Percentiles rank a stretch among this genome's conserved stretches.
phyloP scores from a whole-genome alignment of 1,140 invertebrate genomes.

The Lucilia cuprina region DNA sequence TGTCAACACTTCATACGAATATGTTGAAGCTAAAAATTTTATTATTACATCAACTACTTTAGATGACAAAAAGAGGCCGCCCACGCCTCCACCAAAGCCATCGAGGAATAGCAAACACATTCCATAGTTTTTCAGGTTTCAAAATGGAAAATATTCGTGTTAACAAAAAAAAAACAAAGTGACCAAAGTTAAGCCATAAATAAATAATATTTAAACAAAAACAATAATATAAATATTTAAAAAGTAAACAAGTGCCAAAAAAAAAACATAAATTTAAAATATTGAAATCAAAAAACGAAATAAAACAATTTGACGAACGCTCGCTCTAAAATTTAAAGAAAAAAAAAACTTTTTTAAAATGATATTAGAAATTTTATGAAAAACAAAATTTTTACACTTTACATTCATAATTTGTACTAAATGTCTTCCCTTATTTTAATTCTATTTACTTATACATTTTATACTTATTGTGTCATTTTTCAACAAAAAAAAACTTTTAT shows the following conservation, averaged over 20 bases:
- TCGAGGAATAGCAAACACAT: conserved; percentile 64
- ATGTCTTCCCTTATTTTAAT: neutral
- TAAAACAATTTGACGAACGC: neutral
- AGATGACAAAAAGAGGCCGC: conserved; percentile 63
- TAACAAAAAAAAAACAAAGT: neutral
- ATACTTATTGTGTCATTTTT: neutral
- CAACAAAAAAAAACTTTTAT: neutral
- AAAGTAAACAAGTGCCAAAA: conserved; percentile 26
- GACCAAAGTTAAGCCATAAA: conserved; percentile 23
- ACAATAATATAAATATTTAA: neutral
- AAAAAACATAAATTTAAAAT: conserved; percentile 8
- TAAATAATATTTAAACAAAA: neutral
- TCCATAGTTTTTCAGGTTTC: conserved; percentile 46
- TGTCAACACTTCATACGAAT: conserved; percentile 57
- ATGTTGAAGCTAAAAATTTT: conserved; percentile 59
- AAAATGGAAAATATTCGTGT: neutral
- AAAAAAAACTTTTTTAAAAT: neutral
- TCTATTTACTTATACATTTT: neutral
- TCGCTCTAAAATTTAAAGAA: neutral
- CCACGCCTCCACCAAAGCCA: conserved; percentile 69
- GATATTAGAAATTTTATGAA: neutral
- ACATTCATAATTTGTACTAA: neutral
- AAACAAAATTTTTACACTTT: neutral
- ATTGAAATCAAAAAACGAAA: neutral
- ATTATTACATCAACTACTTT: conserved; percentile 40